Evolutionary conservation across 2,888 invertebrate species (phyloP), one percentile per base, ranked within the genome.

Genomic region (Hoplodrina ambigua): DNA sequence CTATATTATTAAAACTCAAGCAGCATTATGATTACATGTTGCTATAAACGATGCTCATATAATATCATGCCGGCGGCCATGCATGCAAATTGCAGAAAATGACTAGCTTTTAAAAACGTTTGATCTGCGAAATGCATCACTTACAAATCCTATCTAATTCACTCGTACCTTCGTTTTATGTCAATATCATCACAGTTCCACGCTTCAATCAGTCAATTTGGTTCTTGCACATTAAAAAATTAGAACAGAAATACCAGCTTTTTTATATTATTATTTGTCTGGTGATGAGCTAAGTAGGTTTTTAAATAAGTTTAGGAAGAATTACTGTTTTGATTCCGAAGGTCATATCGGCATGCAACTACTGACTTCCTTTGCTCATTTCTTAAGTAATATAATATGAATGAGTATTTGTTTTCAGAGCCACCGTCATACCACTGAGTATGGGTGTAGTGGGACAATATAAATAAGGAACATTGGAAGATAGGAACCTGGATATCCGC

Each of bases 21-120:
- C 59, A 65, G 46, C 58, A 50, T 46, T 63, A 50, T 46, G 44
- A 61, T 67, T 25, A 65, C 19, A 46, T 17, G 15, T 67, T 63
- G 63, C 60, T 55, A 49, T 73, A 53, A 68, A 69, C 41, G 62
- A 73, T 73, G 56, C 70, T 67, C 56, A 72, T 80, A 66, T 72
- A 82, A 83, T 77, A 79, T 77, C 76, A 68, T 70, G 20, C 58
- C 44, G 62, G 75, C 67, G 41, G 66, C 56, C 67, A 46, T 78
- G 74, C 66, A 69, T 67, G 64, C 53, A 76, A 72, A 82, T 82
- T 85, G 82, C 84, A 87, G 85, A 84, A 83, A 87, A 88, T 93
- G 94, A 94, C 94, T 94, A 94, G 94, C 87, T 86, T 86, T 90
- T 84, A 63, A 72, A 68, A 80, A 86, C 77, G 82, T 80, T 87